Evolutionary conservation across 2,888 invertebrate species (phyloP), one percentile per base, ranked within the genome.

Genomic region (Scaptomyza tumidula): DNA sequence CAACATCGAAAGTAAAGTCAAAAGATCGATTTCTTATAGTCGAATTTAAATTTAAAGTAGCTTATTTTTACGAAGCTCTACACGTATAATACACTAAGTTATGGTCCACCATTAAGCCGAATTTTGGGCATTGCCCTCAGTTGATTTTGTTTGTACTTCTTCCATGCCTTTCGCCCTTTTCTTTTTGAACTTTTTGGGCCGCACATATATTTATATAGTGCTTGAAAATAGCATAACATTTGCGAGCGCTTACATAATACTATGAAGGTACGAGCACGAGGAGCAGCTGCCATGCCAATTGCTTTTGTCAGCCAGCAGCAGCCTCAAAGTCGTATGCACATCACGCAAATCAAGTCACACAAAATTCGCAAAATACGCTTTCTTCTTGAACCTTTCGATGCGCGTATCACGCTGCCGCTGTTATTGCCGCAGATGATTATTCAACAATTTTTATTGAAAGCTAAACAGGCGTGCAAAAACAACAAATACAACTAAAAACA

Each of bases 331-430:
- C 61, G 87, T 80, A 84, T 84, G 88, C 83, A 88, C 87, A 88
- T 88, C 85, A 85, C 89, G 89, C 88, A 85, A 85, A 88, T 88
- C 88, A 73, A 86, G 88, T 69, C 84, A 78, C 72, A 78, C 71
- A 50, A 81, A 70, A 77, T 70, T 80, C 66, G 80, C 80, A 74
- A 71, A 71, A 65, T 71, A 78, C 77, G 69, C 80, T 80, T 80
- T 80, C 80, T 79, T 79, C 79, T 73, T 69, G 82, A 87, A 87
- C 87, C 69, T 87, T 86, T 86, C 86, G 71, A 71, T 68, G 79
- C 73, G 59, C 79, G 57, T 65, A 82, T 68, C 68, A 73, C 61
- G 72, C 61, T 68, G 80, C 44, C 62, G 73, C 39, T 62, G 71
- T 48, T 67, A 45, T 44, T 73, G 56, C 45, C 58, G 49, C 37